Base-by-base conservation (phyloP, 2,888 invertebrate species). In the Clostera curtula region DNA sequence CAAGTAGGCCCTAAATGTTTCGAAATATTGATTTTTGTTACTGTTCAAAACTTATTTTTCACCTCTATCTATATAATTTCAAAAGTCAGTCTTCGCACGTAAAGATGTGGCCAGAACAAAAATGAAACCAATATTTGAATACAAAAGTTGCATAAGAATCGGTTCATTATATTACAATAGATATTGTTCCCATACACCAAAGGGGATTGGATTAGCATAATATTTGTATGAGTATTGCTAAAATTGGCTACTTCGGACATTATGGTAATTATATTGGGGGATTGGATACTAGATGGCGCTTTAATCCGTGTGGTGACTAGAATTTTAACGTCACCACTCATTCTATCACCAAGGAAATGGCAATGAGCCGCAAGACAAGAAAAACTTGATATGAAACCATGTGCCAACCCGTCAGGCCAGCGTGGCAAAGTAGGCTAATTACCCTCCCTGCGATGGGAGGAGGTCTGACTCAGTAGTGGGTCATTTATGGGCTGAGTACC, bases 101-200 rank as follows among this genome's bases (percentile, higher is more conserved):
- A 30, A 38, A 44, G 46, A 27, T 24, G 39, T n/a, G n/a, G n/a
- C n/a, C n/a, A n/a, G n/a, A 46, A 33, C 31, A 27, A 10, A 23
- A 40, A 34, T 39, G 40, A 36, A 43, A 19, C 28, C 28, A 21
- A 36, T 40, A 53, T 59, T 48, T 43, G 29, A 42, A 39, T 32
- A 43, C 51, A 37, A 33, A 43, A 27, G 30, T 44, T 31, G 58
- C 56, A 65, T 64, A 29, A 23, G 34, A 58, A 64, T 56, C 18
- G 42, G n/a, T 46, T 61, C 40, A 58, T 64, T 56, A 51, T 32
- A 29, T 36, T 36, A 36, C 35, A 37, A 36, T 38, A 46, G 37
- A 35, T 36, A 44, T 41, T 36, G 49, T 37, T 37, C 23, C 25
- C 27, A 28, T 18, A 33, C 25, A 36, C 27, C 14, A 12, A 18